Percentiles rank a stretch among this genome's conserved stretches.
These are phyloP conservation scores for Minunthozetes semirufus DNA, from an alignment of 2,888 invertebrate genomes.

Conservation along the genomic window DNA sequence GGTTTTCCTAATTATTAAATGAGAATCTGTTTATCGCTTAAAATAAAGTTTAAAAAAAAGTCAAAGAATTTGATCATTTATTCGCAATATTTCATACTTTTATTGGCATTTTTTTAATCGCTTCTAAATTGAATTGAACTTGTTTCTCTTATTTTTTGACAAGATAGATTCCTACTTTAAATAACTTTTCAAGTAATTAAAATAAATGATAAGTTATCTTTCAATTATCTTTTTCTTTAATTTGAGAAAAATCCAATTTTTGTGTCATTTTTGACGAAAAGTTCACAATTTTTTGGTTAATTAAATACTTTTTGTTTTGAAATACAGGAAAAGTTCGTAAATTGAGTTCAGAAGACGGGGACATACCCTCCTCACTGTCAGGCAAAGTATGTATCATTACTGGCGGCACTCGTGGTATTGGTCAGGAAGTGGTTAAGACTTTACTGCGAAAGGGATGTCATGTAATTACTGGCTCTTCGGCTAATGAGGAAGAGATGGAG, in stretches of 20 bases:
- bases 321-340: slow-evolving; percentile 27
- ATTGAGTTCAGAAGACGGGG: slow-evolving; percentile 26
- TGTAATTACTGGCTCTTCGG: slow-evolving; percentile 45
- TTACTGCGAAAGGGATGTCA: slow-evolving; percentile 67
- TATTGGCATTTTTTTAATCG: too few species aligned
- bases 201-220: too few species aligned
- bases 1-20: too few species aligned
- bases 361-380: not conserved
- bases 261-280: not conserved
- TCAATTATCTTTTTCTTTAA: too few species aligned
- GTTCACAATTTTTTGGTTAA: not conserved
- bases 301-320: not conserved
- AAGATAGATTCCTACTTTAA: too few species aligned
- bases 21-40: too few species aligned
- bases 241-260: not conserved
- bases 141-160: too few species aligned
- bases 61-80: too few species aligned
- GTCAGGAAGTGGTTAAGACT: slow-evolving; percentile 67
- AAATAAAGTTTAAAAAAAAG: too few species aligned
- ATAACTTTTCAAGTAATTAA: too few species aligned
- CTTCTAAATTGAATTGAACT: too few species aligned
- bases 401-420: slow-evolving; percentile 79
- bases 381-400: slow-evolving; percentile 72
- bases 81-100: too few species aligned
- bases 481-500: not conserved